Base-by-base conservation (phyloP, 1,140 invertebrate species). In the Lucilia sericata region DNA sequence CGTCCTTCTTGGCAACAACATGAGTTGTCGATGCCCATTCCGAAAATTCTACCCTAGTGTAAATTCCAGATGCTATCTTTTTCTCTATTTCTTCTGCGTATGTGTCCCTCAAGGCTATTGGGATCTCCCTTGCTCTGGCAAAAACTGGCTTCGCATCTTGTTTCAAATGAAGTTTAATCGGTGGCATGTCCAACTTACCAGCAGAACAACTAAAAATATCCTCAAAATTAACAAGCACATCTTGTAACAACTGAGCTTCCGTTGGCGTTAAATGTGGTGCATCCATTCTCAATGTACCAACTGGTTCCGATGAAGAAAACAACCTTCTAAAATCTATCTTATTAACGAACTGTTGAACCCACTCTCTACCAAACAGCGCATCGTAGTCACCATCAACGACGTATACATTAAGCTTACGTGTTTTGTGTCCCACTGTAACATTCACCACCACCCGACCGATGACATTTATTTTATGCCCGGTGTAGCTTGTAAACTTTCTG, bases 41-140 rank as follows among this genome's bases (percentile, higher is more conserved):
- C 19, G 83, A 84, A 84, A 76, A 60, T 17, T 49, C 83, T 7
- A 88, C 86, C 83, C 30, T 65, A 14, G 86, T 65, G 65, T 86
- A 87, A 42, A 81, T 83, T 55, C 85, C 86, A 25, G 86, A 86
- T 55, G 81, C 78, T 13, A 87, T 83, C 76, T 87, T 86, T 2
- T 42, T 36, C 21, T 86, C 83, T 17, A 87, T 86, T 83, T 87
- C 85, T 17, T 21, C 19, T n/a, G 65, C 74, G 30, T 76, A 76
- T 17, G 74, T 25, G 21, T 36, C 25, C 21, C 34, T 76, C 19
- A 82, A 74, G n/a, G 21, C 82, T 17, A 82, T 30, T 8, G 82
- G 82, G 10, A 82, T 25, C 36, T 82, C 82, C n/a, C 55, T 19
- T 34, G 82, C 51, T 70, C 55, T 25, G 13, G 82, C 47, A 25